These are phyloP conservation scores for Orbicella faveolata DNA, from an alignment of 64 coral and sea anemone genomes.

Conservation along the genomic window DNA sequence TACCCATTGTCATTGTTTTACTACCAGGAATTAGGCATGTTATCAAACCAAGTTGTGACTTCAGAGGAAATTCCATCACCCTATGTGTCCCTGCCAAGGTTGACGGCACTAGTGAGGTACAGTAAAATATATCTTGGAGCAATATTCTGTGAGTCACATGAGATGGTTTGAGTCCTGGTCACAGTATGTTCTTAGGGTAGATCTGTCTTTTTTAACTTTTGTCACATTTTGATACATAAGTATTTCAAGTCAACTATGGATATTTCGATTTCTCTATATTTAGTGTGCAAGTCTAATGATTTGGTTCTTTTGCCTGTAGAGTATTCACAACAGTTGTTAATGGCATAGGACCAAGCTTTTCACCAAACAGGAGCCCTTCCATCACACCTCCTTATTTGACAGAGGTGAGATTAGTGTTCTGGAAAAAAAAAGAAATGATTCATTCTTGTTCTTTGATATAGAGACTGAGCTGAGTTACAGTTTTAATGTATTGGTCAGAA, in stretches of 20 bases:
- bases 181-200: too few relatives aligned
- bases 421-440: too few relatives aligned
- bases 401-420: constrained; percentile 41
- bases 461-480: too few relatives aligned
- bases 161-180: neutral
- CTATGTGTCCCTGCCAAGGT: constrained; percentile 89
- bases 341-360: constrained; percentile 92
- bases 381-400: constrained; percentile 85
- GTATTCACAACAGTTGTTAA: constrained; percentile 96
- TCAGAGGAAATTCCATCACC: constrained; percentile 80
- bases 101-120: constrained; percentile 94
- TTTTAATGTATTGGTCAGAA: neutral
- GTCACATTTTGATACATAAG: too few relatives aligned
- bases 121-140: neutral
- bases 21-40: constrained; percentile 80
- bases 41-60: constrained; percentile 69
- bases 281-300: neutral
- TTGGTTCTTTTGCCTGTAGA: constrained; percentile 13
- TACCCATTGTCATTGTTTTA: neutral
- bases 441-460: too few relatives aligned
- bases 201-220: too few relatives aligned
- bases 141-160: neutral
- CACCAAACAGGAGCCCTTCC: constrained; percentile 80
- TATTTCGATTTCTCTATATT: neutral
- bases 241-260: too few relatives aligned